Evolutionary conservation across 2,797 vertebrate species (phyloP).

Genomic region (Mico argentatus): DNA sequence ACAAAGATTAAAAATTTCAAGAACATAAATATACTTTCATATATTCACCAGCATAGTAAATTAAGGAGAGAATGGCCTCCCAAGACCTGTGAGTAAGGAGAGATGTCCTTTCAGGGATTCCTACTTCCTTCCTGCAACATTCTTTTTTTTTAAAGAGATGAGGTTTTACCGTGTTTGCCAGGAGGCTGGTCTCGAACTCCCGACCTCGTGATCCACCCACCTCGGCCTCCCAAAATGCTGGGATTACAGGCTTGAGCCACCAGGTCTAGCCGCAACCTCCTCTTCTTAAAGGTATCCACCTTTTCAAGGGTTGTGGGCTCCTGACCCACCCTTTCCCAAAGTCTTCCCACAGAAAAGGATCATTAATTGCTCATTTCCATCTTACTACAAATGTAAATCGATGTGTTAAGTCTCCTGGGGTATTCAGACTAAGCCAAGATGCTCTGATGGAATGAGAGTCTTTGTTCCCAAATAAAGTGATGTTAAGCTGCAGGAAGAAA

Average conservation of each 20-base stretch:
- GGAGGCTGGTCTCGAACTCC: too few species aligned
- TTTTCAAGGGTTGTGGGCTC: neutral
- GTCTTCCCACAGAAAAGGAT: neutral
- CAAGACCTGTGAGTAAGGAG: neutral
- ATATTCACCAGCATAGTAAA: neutral
- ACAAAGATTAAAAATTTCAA: neutral
- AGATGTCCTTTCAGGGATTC: neutral
- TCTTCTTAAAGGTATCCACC: neutral
- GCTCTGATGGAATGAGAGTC: neutral
- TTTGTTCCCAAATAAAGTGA: neutral
- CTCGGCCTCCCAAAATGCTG: too few species aligned
- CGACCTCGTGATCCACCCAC: too few species aligned
- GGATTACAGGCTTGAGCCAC: too few species aligned
- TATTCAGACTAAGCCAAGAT: neutral
- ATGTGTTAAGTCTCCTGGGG: neutral
- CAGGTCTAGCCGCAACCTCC: too few species aligned
- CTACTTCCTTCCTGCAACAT: neutral
- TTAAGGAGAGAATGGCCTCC: neutral
- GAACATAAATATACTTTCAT: neutral
- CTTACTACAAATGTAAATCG: neutral
- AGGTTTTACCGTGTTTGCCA: too few species aligned
- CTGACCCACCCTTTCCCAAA: neutral
- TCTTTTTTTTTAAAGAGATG: neutral
- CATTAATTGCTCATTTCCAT: neutral
- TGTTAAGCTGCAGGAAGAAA: neutral